These are phyloP conservation scores for Eurypyga helias DNA, from an alignment of 2,113 vertebrate genomes.

Conservation along the genomic window DNA sequence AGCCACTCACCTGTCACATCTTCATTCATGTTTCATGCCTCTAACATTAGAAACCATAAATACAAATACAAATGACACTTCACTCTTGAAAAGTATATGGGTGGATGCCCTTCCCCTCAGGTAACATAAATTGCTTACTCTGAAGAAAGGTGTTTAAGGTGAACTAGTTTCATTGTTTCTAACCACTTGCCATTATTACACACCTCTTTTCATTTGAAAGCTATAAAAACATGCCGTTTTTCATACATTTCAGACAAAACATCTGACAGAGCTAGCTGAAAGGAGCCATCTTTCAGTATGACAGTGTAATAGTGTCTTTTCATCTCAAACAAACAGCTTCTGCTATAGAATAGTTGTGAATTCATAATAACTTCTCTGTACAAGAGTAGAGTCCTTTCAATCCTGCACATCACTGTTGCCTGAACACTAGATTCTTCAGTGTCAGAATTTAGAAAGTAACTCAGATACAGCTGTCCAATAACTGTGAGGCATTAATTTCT, in stretches of 20 bases:
- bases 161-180: slow-evolving; percentile 31
- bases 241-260: slow-evolving; percentile 23
- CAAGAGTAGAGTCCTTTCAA: not conserved
- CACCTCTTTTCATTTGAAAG: slow-evolving; percentile 28
- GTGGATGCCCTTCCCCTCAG: slow-evolving; percentile 38
- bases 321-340: slow-evolving; percentile 34
- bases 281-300: slow-evolving; percentile 49
- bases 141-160: slow-evolving; percentile 27
- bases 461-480: slow-evolving; percentile 3
- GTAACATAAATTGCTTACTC: slow-evolving; percentile 12
- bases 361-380: slow-evolving; percentile 9
- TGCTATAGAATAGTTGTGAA: not conserved
- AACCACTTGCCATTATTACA: slow-evolving; percentile 10
- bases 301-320: slow-evolving; percentile 47
- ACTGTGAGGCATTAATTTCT: not conserved
- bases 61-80: not conserved
- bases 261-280: slow-evolving; percentile 5
- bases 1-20: not conserved
- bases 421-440: slow-evolving; percentile 4
- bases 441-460: not conserved
- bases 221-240: slow-evolving; percentile 12
- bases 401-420: not conserved
- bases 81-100: not conserved
- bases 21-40: not conserved
- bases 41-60: not conserved